phyloP scores from a whole-genome alignment of 2,888 invertebrate species.

The Hoplodrina blanda region DNA sequence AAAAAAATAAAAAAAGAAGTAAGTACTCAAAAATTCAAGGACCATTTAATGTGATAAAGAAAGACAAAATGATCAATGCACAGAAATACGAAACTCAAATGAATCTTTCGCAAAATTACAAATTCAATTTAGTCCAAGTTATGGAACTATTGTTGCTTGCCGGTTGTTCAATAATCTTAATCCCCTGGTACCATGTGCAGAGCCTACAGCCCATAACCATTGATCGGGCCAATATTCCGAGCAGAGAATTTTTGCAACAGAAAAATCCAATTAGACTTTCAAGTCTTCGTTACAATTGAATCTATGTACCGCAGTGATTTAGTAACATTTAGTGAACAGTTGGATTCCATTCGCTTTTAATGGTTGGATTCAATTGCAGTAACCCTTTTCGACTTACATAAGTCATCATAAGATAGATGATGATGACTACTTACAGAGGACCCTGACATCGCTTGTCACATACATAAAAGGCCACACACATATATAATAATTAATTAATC shows the following conservation, averaged over 20 bases:
- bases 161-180: constrained; percentile 41
- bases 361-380: constrained; percentile 1
- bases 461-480: background rate
- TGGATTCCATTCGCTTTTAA: background rate
- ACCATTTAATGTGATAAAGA: no score
- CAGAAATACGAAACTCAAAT: background rate
- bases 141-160: constrained; percentile 7
- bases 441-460: no score
- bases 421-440: no score
- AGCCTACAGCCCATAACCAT: constrained; percentile 17
- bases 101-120: background rate
- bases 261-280: constrained; percentile 51
- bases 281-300: constrained; percentile 38
- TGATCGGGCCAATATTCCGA: constrained; percentile 42
- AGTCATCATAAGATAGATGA: no score
- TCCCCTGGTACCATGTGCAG: constrained; percentile 38
- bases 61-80: no score
- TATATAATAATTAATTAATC: no score
- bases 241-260: constrained; percentile 40
- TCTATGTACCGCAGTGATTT: constrained; percentile 22
- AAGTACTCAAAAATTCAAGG: no score
- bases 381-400: background rate
- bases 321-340: constrained; percentile 23
- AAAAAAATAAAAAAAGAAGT: no score
- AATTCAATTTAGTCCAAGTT: constrained; percentile 9